Conservation (phyloP, 2,797 vertebrate genomes). For the Danio aesculapii region DNA sequence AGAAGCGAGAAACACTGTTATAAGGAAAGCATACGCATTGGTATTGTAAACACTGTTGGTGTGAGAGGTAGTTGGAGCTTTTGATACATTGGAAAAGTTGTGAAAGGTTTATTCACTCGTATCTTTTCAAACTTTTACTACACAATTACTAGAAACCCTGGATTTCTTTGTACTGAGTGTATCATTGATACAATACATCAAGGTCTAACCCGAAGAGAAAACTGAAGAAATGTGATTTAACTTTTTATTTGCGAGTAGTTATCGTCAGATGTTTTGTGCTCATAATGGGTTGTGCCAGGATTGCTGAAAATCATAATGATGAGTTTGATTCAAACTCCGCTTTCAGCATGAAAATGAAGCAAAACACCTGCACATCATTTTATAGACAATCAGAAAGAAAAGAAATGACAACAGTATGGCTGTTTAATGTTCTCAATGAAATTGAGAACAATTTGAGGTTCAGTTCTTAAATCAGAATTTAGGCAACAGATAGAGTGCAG, state of each 20-base stretch:
- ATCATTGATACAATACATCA: not conserved
- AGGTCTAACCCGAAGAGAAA: not conserved
- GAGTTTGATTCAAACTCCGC: not conserved
- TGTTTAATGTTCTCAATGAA: not conserved
- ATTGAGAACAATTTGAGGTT: not conserved
- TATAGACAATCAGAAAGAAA: not conserved
- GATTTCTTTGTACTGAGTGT: not conserved
- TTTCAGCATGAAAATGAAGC: slow-evolving; percentile 7
- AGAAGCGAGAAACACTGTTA: slow-evolving; percentile 16
- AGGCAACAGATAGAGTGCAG: not conserved
- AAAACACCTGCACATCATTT: not conserved
- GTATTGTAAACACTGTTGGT: slow-evolving; percentile 16
- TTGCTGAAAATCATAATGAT: not conserved
- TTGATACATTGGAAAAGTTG: slow-evolving; percentile 4
- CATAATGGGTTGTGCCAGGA: not conserved
- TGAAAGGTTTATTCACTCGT: slow-evolving; percentile 21
- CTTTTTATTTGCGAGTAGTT: not conserved
- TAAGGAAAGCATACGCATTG: slow-evolving; percentile 2
- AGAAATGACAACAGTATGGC: not conserved
- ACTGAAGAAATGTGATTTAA: not conserved
- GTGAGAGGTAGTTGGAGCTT: not conserved
- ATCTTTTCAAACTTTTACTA: slow-evolving; percentile 3
- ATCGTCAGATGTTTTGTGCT: not conserved
- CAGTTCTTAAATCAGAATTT: not conserved
- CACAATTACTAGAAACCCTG: not conserved